Percentiles rank a stretch among this genome's conserved stretches.
Evolutionary conservation across 2,797 vertebrate genomes (phyloP).

Genomic region (Poecile montanus): DNA sequence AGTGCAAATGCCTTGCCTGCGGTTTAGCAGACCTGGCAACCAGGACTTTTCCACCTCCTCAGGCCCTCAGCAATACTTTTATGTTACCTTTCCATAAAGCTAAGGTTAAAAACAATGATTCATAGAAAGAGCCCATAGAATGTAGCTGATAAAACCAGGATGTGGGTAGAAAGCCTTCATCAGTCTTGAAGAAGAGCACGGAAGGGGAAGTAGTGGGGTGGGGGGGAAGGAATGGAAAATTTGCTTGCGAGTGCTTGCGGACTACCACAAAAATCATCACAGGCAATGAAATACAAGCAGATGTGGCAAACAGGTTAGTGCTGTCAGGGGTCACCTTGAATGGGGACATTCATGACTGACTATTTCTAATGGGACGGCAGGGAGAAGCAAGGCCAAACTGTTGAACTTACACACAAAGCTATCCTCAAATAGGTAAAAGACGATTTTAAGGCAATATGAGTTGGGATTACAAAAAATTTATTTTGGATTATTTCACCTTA

Average conservation of each 20-base stretch:
- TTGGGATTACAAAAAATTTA: not conserved
- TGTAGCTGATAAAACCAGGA: not conserved
- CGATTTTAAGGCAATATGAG: not conserved
- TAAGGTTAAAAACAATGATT: not conserved
- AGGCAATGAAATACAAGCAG: not conserved
- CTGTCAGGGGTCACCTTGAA: not conserved
- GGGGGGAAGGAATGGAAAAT: too few relatives aligned
- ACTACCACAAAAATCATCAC: not conserved
- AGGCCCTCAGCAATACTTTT: not conserved
- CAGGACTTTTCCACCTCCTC: not conserved
- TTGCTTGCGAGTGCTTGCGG: fast-evolving
- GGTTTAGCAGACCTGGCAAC: not conserved
- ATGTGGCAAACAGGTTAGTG: not conserved
- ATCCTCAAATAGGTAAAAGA: not conserved
- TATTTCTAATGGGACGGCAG: not conserved
- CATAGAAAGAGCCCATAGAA: not conserved
- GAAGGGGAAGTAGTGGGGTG: not conserved
- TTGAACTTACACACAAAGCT: not conserved
- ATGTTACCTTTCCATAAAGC: not conserved
- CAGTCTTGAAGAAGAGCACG: not conserved
- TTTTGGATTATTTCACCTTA: not conserved
- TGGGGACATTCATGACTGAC: not conserved
- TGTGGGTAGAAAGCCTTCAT: not conserved
- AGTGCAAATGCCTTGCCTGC: not conserved
- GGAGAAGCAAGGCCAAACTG: not conserved